Base-by-base conservation (phyloP, 2,113 vertebrate genomes). In the Semicossyphus pulcher region DNA sequence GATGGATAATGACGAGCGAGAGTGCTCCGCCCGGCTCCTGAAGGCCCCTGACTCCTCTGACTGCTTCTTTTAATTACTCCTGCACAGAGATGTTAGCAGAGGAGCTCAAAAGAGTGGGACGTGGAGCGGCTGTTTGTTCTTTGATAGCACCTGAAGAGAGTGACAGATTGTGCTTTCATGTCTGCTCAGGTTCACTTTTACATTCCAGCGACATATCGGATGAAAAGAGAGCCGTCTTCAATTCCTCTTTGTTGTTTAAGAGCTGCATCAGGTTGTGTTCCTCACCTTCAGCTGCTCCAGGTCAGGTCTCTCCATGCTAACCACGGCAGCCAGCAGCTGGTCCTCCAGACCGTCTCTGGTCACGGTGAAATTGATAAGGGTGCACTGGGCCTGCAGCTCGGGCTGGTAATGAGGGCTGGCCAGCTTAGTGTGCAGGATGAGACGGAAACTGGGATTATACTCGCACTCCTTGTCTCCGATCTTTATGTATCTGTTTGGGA, bases 391-490 rank as follows among this genome's bases (percentile, higher is more conserved):
- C 87, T 99, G 98, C 78, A 99, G 93, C 91, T 99, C 97, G 0
- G 98, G 97, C 60, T 95, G 97, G 88, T 98, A 99, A 81, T 98
- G 97, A 8, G 97, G 97, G 83, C 93, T 98, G 28, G 96, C 96
- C 37, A 99, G 89, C 87, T 98, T 99, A 5, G 97, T 98, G 89
- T 99, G 97, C 25, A 99, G 95, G 78, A 99, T 96, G 49, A 99
- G 95, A 0, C 91, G 95, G 93, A 99, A 99, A 14, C 72, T 74
- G 4, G 95, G 94, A 81, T 95, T 95, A 84, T 96, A 94, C 61
- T 97, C 97, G 20, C 97, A 99, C 62, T 99, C 97, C 83, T 97
- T 99, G 90, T 99, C 96, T 29, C 96, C 98, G 0, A 99, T 95
- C 91, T 92, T 97, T 65, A 99, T 93, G 88, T 88, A 98, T 68